phyloP scores from a whole-genome alignment of 1,140 invertebrate species.

The Aphis gossypii region DNA sequence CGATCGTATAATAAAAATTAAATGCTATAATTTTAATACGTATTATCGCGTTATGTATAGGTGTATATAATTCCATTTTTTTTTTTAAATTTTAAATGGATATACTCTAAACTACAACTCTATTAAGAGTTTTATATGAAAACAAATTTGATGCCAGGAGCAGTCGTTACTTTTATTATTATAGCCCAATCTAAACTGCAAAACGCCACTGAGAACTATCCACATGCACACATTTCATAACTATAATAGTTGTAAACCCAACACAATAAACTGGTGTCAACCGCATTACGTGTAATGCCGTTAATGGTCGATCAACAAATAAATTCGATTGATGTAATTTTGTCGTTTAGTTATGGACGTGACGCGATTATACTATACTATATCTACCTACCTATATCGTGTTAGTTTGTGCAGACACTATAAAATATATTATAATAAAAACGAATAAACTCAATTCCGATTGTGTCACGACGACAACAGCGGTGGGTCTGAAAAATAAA shows the following conservation, averaged over 20 bases:
- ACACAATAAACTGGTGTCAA: slow-evolving; percentile 1
- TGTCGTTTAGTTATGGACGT: background rate
- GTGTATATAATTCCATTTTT: background rate
- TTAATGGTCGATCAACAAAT: background rate
- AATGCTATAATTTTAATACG: background rate
- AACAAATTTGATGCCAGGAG: background rate
- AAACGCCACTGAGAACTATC: background rate
- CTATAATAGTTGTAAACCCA: background rate
- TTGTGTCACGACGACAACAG: background rate
- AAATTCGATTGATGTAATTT: background rate
- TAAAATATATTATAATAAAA: background rate
- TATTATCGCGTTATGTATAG: background rate
- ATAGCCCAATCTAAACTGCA: slow-evolving; percentile 1
- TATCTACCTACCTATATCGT: background rate
- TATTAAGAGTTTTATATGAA: background rate
- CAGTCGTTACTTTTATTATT: slow-evolving; percentile 2
- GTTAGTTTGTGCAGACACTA: background rate
- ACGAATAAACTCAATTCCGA: background rate
- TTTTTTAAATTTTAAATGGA: background rate
- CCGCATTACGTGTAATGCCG: background rate
- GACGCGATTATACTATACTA: background rate
- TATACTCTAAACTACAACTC: background rate
- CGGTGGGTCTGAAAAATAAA: background rate
- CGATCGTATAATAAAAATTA: slow-evolving; percentile 8
- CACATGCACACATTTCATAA: background rate